Evolutionary conservation across 2,113 vertebrate species (phyloP).

Genomic region (Athene cunicularia): DNA sequence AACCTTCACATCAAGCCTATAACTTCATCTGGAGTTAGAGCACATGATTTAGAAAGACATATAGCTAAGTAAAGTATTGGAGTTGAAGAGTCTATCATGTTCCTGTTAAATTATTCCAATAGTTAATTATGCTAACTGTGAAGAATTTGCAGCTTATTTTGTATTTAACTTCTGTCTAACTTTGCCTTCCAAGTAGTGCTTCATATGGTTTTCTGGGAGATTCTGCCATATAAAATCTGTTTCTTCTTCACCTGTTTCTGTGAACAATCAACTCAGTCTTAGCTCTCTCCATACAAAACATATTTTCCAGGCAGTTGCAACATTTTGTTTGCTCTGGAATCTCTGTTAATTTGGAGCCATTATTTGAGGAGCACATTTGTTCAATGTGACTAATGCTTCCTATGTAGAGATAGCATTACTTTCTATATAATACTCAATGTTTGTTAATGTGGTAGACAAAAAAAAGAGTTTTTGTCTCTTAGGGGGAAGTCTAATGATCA

Average conservation of each 20-base stretch:
- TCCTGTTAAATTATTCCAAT: neutral
- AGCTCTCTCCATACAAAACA: rapidly evolving
- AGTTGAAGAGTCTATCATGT: neutral
- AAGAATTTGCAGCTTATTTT: neutral
- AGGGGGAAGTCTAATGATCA: neutral
- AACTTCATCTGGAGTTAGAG: neutral
- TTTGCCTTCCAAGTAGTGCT: neutral
- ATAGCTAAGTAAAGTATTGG: neutral
- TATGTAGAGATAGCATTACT: neutral
- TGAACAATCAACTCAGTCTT: rapidly evolving
- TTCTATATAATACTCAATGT: neutral
- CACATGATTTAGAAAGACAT: neutral
- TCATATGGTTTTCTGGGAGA: neutral
- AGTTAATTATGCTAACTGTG: neutral
- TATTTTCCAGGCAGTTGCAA: neutral
- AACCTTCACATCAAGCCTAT: neutral
- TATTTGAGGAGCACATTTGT: neutral
- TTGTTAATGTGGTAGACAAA: neutral
- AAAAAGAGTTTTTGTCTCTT: neutral
- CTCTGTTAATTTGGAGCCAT: neutral
- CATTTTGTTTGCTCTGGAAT: neutral
- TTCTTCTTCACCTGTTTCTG: neutral
- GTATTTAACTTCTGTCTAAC: neutral
- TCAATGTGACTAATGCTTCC: neutral
- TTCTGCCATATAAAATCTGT: neutral